Conservation (phyloP, 2,797 vertebrate genomes). For the Gallinago stenura region DNA sequence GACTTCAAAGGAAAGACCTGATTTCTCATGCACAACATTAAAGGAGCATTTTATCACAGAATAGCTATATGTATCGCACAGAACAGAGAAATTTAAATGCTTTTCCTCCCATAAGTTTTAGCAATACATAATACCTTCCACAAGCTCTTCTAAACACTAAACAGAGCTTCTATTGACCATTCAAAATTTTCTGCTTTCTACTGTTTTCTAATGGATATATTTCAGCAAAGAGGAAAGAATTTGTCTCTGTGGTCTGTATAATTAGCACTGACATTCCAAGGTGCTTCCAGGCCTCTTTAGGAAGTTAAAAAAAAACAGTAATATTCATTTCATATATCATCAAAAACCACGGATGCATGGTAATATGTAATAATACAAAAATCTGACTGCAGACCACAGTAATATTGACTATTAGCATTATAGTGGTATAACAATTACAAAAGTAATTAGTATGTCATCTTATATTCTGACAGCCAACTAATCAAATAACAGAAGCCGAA, state of each 20-base stretch:
- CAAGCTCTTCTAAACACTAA: not conserved
- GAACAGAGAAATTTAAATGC: not conserved
- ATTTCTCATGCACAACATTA: constrained; percentile 13
- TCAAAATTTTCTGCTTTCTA: not conserved
- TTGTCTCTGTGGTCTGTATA: not conserved
- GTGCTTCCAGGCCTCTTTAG: not conserved
- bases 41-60: constrained; percentile 21
- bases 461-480: constrained; percentile 27
- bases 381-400: not conserved
- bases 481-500: not conserved
- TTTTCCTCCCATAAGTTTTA: not conserved
- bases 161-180: not conserved
- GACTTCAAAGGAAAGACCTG: not conserved
- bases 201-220: not conserved
- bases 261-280: constrained; percentile 8
- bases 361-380: constrained; percentile 12
- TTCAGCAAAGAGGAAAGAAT: not conserved
- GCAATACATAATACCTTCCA: not conserved
- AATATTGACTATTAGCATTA: constrained; percentile 5
- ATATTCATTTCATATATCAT: constrained; percentile 23
- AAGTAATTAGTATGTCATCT: constrained; percentile 37
- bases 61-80: not conserved
- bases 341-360: constrained; percentile 40
- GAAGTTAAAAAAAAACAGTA: not conserved
- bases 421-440: not conserved